Evolutionary conservation across 1,140 invertebrate species (phyloP).

Genomic region (Rhizoglyphus robini): DNA sequence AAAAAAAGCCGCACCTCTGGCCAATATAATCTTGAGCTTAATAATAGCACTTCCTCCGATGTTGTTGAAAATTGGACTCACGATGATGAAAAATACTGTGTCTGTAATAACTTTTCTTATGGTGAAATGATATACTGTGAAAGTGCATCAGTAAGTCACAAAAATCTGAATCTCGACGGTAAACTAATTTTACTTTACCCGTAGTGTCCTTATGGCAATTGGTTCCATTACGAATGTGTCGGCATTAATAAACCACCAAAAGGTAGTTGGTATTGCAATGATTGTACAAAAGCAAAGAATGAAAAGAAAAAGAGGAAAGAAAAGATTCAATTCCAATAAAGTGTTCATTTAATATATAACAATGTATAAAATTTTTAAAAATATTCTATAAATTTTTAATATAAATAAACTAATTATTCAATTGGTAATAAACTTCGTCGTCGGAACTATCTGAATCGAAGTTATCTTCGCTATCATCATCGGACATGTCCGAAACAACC

Average conservation of each 20-base stretch:
- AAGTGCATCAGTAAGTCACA: constrained; percentile 52
- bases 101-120: constrained; percentile 95
- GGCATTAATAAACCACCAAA: constrained; percentile 87
- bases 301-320: constrained; percentile 19
- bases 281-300: constrained; percentile 43
- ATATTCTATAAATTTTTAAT: not conserved
- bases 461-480: constrained; percentile 1
- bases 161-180: not conserved
- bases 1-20: constrained; percentile 13
- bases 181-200: constrained; percentile 20
- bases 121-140: constrained; percentile 99
- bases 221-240: constrained; percentile 98
- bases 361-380: not conserved
- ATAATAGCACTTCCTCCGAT: not conserved
- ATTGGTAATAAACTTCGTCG: constrained; percentile 15
- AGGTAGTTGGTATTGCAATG: constrained; percentile 96
- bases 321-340: too few relatives aligned
- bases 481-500: constrained; percentile 3
- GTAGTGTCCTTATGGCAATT: constrained; percentile 89
- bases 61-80: constrained; percentile 39
- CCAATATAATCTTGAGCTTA: constrained; percentile 11
- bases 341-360: not conserved
- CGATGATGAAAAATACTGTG: constrained; percentile 80
- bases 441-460: too few relatives aligned
- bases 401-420: constrained; percentile 17